Evolutionary conservation across 1,140 invertebrate genomes (phyloP), one percentile per base, ranked within the genome.

Genomic region (Popillia japonica): DNA sequence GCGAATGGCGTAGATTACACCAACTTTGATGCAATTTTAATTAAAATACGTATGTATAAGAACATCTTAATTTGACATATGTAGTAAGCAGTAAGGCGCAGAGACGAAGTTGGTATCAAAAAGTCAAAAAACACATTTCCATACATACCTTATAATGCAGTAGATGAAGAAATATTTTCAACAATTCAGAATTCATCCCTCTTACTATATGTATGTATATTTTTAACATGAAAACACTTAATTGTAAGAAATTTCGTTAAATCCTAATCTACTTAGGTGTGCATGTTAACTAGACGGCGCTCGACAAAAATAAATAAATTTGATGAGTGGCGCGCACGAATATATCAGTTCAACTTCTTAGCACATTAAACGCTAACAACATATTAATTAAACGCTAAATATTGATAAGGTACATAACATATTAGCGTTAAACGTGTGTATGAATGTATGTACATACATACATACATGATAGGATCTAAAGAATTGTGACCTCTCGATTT

Each of bases 391-490:
- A 34, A 14, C 48, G 17, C 0, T 55, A 55, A n/a, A 55, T 55
- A 55, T 55, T n/a, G 48, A 55, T 55, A 55, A 55, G 17, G 17
- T 55, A 14, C n/a, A 55, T 17, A 55, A 55, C 48, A 55, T 55
- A 55, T 17, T 55, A 7, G 48, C 48, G 6, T 17, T n/a, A 55
- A 55, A 55, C 17, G 14, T 55, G 14, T 55, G 4, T 34, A 34
- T 4, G 27, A 34, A 34, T 34, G 27, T n/a, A n/a, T n/a, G n/a
- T n/a, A 3, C 44, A n/a, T 8, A 48, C 11, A 9, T 4, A 14
- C 44, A 4, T n/a, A 0, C 44, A n/a, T 48, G 17, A 48, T 48
- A 14, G 44, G 10, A 42, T 42, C 41, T 42, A 10, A 9, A 44
- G 8, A 44, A 3, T 14, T 9, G 9, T 44, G 14, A 55, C 14